Evolutionary conservation across 2,888 invertebrate species (phyloP).

Genomic region (Hecatera dysodea): DNA sequence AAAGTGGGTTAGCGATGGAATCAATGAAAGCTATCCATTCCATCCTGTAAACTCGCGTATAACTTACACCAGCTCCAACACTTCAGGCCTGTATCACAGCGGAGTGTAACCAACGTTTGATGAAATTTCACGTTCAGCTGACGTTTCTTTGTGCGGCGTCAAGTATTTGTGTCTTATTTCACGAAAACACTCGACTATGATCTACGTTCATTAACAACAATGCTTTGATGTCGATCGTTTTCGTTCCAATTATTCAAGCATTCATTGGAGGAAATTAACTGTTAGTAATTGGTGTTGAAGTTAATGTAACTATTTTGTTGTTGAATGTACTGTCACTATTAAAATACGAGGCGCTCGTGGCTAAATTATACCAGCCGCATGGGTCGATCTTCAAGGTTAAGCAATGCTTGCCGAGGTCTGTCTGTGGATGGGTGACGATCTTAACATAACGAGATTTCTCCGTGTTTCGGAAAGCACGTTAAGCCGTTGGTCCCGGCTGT

Average conservation of each 20-base stretch:
- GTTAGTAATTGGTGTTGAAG: constrained; percentile 21
- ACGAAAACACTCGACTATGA: constrained; percentile 23
- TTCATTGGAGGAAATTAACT: constrained; percentile 40
- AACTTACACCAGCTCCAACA: not conserved
- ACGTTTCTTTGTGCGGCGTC: constrained; percentile 59
- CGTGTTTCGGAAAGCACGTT: too few relatives aligned
- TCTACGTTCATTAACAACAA: constrained; percentile 36
- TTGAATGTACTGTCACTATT: not conserved
- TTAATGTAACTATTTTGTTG: constrained; percentile 17
- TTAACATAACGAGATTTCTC: too few relatives aligned
- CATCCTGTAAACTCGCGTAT: not conserved
- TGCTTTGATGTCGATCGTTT: constrained; percentile 49
- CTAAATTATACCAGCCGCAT: too few relatives aligned
- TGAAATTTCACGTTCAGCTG: constrained; percentile 66
- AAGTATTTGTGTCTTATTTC: constrained; percentile 58
- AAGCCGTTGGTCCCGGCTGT: too few relatives aligned
- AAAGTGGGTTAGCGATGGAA: too few relatives aligned
- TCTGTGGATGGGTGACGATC: too few relatives aligned
- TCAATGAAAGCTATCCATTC: too few relatives aligned
- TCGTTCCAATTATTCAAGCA: constrained; percentile 31
- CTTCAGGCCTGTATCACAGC: constrained; percentile 38
- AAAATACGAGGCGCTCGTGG: too few relatives aligned
- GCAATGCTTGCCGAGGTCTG: too few relatives aligned
- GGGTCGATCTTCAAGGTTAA: too few relatives aligned
- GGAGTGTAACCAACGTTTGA: constrained; percentile 59